These are phyloP conservation scores for Pasiphila rectangulata DNA, from an alignment of 2,888 invertebrate species.

Conservation along the genomic window DNA sequence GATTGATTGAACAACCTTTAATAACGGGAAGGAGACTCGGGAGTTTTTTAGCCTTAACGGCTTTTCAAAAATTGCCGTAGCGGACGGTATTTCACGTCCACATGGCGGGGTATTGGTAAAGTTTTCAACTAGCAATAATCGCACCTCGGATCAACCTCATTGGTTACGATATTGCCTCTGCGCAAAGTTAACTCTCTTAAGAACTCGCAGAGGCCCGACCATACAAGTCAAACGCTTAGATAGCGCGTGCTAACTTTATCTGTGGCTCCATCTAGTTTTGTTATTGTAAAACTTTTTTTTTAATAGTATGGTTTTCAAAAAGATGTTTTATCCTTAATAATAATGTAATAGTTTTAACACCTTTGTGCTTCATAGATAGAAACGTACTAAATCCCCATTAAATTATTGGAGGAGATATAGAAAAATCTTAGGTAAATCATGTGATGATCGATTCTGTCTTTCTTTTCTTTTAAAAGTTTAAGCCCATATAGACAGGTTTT, in stretches of 20 bases:
- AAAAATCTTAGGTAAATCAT: too few relatives aligned
- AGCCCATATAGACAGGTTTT: too few relatives aligned
- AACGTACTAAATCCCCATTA: too few relatives aligned
- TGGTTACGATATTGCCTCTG: slow-evolving; percentile 96
- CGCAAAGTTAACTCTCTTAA: slow-evolving; percentile 87
- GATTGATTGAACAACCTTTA: too few relatives aligned
- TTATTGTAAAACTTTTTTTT: slow-evolving; percentile 1
- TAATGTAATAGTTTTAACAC: too few relatives aligned
- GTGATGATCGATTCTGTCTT: too few relatives aligned
- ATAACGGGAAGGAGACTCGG: too few relatives aligned
- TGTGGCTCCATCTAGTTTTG: slow-evolving; percentile 47
- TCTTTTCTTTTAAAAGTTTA: too few relatives aligned
- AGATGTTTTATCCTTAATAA: too few relatives aligned
- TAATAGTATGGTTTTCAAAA: too few relatives aligned
- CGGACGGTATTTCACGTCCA: slow-evolving; percentile 76
- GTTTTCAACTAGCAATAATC: slow-evolving; percentile 97
- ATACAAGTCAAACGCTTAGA: slow-evolving; percentile 17
- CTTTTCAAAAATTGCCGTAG: slow-evolving; percentile 74
- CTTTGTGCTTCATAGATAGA: too few relatives aligned
- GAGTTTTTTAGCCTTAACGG: slow-evolving; percentile 50
- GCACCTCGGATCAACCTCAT: slow-evolving; percentile 94
- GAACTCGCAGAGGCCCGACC: background rate
- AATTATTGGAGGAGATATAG: too few relatives aligned
- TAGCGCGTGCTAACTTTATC: slow-evolving; percentile 43
- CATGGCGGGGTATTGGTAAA: slow-evolving; percentile 82